Evolutionary conservation across 1,140 invertebrate species (phyloP), one percentile per base, ranked within the genome.

Genomic region (Chymomyza costata): DNA sequence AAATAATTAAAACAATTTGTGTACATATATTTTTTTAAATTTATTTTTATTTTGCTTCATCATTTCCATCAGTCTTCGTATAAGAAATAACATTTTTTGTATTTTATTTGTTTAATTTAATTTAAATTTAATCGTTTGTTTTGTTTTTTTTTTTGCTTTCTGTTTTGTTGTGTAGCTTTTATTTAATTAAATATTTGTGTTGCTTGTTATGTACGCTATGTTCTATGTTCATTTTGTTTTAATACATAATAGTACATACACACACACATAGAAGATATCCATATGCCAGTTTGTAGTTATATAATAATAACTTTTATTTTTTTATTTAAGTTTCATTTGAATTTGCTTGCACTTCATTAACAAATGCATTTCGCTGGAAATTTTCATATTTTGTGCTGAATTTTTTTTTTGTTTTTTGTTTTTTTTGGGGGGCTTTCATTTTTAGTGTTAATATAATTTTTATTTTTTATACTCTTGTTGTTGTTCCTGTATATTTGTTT

Each of bases 41-140:
- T 67, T 59, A 40, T 62, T 66, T 76, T 68, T 66, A 64, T 67
- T 71, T 59, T 54, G 48, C 76, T 57, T 78, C 82, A 82, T 81
- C 78, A 13, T 67, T 64, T 71, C 56, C 67, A 70, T 84, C 82
- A 84, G 82, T 84, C 82, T 84, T 83, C 82, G 82, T 84, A 84
- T 84, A 84, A 83, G 82, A 84, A 84, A 84, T 84, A 84, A 84
- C 82, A 84, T 84, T 83, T 82, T 70, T 19, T 55, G 10, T 17
- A 19, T 19, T 19, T 40, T 6, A 1, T 19, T 40, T 19, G 3
- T 40, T 40, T 19, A 19, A 19, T 40, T 40, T 40, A 1, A n/a
- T 6, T 17, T 19, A 3, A 7, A 2, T 16, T 18, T 40, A 2
- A 19, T 8, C 21, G 18, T 40, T 39, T 19, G 7, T 39, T 19